Evolutionary conservation across 2,888 invertebrate species (phyloP).

Genomic region (Tipula vernalis): DNA sequence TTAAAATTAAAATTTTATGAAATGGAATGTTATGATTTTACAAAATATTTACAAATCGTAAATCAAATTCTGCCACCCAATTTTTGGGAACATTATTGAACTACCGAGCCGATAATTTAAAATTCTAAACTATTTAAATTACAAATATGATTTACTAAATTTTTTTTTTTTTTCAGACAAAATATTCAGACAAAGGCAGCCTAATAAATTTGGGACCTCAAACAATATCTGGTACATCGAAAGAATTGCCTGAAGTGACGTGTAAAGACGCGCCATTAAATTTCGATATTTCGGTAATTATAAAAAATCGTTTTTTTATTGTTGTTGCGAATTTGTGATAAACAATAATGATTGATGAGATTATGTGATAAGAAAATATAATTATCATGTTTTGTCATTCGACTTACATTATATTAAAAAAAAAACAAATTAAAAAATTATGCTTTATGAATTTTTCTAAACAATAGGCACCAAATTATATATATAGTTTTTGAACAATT

Average conservation of each 20-base stretch:
- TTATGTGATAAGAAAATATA: neutral
- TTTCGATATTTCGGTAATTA: neutral
- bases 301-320: neutral
- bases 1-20: too few relatives aligned
- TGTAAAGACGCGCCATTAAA: conserved; percentile 12
- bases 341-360: neutral
- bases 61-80: too few relatives aligned
- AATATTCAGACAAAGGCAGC: neutral
- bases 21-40: too few relatives aligned
- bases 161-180: neutral
- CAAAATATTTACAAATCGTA: too few relatives aligned
- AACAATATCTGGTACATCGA: conserved; percentile 12
- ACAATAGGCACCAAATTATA: neutral
- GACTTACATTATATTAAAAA: neutral
- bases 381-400: neutral
- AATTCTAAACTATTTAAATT: too few relatives aligned
- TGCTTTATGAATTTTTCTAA: neutral
- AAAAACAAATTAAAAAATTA: neutral
- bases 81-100: too few relatives aligned
- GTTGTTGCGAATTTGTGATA: neutral
- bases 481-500: neutral
- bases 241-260: conserved; percentile 12
- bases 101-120: too few relatives aligned
- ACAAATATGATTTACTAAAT: too few relatives aligned
- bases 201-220: neutral